Percentiles rank a stretch among this genome's conserved stretches.
phyloP scores from a whole-genome alignment of 2,797 vertebrate genomes.

The Staurois parvus region DNA sequence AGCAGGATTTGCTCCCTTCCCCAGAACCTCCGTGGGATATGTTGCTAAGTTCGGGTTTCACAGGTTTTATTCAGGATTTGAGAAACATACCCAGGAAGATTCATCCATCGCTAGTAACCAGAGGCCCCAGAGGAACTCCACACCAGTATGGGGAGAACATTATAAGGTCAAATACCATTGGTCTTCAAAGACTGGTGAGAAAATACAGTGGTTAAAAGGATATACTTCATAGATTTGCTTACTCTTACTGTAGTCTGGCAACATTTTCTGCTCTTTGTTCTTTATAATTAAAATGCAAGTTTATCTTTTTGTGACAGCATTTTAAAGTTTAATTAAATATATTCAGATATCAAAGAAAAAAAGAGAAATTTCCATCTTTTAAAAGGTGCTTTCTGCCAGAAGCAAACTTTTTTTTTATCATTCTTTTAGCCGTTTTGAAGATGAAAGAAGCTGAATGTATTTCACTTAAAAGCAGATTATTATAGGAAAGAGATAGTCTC shows the following conservation, averaged over 20 bases:
- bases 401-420: not conserved
- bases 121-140: too few species aligned
- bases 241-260: not conserved
- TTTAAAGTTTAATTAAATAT: conserved; percentile 30
- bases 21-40: too few species aligned
- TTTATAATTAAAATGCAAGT: conserved; percentile 8
- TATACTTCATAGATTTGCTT: not conserved
- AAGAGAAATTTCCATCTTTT: not conserved
- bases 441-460: conserved; percentile 35
- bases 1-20: too few species aligned
- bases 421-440: conserved; percentile 27
- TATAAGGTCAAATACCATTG: too few species aligned
- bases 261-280: not conserved
- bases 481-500: conserved; percentile 33
- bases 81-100: too few species aligned
- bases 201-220: too few species aligned
- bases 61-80: too few species aligned
- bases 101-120: too few species aligned
- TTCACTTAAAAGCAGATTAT: not conserved
- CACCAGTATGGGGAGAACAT: too few species aligned
- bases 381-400: conserved; percentile 30
- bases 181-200: too few species aligned
- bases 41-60: too few species aligned
- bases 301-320: conserved; percentile 11
- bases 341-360: conserved; percentile 35